Conservation (phyloP, 2,113 vertebrate species). For the Camelus bactrianus region DNA sequence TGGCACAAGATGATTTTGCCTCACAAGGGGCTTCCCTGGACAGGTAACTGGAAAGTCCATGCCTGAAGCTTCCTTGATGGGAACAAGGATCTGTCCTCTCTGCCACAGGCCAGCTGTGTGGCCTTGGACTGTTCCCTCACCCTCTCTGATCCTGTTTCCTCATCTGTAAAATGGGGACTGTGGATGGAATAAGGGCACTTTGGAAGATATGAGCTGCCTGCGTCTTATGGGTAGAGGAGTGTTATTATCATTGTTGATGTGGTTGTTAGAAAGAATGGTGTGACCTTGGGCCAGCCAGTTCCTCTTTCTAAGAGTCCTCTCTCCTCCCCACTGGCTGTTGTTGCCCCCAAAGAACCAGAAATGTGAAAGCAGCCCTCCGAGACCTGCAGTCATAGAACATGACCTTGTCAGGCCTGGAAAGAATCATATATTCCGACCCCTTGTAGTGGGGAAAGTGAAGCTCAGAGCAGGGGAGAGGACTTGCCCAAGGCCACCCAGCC, state of each 20-base stretch:
- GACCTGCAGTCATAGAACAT: neutral
- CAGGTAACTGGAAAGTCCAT: neutral
- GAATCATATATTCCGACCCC: neutral
- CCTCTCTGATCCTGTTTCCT: slow-evolving; percentile 3
- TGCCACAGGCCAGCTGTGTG: neutral
- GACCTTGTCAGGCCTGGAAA: neutral
- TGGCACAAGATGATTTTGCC: neutral
- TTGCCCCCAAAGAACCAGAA: neutral
- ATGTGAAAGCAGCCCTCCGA: neutral
- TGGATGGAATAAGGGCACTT: neutral
- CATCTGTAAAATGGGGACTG: neutral
- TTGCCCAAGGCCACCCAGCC: neutral
- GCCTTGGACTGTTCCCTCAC: neutral
- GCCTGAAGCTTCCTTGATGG: neutral
- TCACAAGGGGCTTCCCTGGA: neutral
- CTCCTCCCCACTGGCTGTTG: neutral
- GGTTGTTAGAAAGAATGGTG: neutral
- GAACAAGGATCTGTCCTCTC: neutral
- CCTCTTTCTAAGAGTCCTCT: neutral
- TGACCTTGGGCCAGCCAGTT: too few species aligned
- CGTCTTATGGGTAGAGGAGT: neutral
- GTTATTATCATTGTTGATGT: neutral
- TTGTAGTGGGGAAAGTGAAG: neutral
- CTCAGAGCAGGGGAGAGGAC: neutral
- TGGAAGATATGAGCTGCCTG: neutral